Evolutionary conservation across 2,797 vertebrate genomes (phyloP), one percentile per base, ranked within the genome.

Genomic region (Onychomys torridus): DNA sequence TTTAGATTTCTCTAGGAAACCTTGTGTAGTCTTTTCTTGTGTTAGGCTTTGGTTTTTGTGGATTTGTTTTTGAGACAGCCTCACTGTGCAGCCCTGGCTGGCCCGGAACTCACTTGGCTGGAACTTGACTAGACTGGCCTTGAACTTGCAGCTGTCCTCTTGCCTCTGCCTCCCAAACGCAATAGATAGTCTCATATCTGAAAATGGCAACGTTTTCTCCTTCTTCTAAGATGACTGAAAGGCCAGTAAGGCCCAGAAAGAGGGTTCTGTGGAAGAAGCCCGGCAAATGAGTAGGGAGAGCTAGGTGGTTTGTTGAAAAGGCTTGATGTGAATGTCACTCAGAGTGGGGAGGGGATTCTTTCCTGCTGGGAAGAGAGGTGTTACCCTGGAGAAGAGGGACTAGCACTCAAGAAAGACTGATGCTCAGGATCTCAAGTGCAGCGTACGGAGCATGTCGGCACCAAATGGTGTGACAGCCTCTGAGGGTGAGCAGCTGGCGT

Each of bases 201-300:
- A 85, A 95, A 78, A 82, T 4, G 34, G 37, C 21, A 7, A 25
- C 10, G 0, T n/a, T 89, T 65, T 67, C 34, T 46, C 3, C 17
- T 52, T 32, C 37, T 77, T 90, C 25, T 8, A 5, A 84, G 37
- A 52, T 25, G 43, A 34, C 23, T 14, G 29, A 8, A 57, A 90
- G 65, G 32, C 32, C 29, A 34, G 23, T n/a, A 1, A 95, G 69
- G 19, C 40, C 19, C 55, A 5, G 49, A 55, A 84, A 61, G 78
- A 0, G 2, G 17, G 34, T 27, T 78, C 9, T 52, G 34, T 32
- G 55, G 49, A 34, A 57, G 91, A 32, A 55, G 32, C 25, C 78
- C 7, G 0, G n/a, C 21, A 55, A 14, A 37, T 27, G 12, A 57
- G 2, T 46, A 0, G 0, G 63, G 11, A 6, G 43, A 19, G n/a